phyloP scores from a whole-genome alignment of 1,140 invertebrate genomes.

The Lamellibrachia luymesi region DNA sequence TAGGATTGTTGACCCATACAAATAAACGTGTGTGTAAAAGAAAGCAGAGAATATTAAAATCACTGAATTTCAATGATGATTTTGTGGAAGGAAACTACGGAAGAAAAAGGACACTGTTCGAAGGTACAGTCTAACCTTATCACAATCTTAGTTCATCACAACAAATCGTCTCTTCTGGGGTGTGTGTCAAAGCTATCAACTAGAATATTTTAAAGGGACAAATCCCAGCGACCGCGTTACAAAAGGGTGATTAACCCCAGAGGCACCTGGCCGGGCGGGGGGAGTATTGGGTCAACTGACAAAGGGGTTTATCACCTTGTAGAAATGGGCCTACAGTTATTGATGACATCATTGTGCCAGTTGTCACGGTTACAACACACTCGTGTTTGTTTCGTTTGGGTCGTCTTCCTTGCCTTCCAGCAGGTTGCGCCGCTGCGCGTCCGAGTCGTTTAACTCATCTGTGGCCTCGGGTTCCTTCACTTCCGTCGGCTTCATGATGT shows the following conservation, averaged over 20 bases:
- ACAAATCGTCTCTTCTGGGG: background rate
- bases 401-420: background rate
- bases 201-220: background rate
- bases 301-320: background rate
- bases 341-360: too few species aligned
- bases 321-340: background rate
- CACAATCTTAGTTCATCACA: background rate
- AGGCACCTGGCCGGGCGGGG: background rate
- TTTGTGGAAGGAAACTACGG: background rate
- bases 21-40: background rate
- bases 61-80: background rate
- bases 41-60: background rate
- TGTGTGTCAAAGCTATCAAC: background rate
- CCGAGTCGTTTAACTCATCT: background rate
- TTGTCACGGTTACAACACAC: background rate
- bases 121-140: background rate
- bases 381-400: background rate
- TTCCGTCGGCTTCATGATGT: background rate
- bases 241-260: background rate
- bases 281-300: background rate
- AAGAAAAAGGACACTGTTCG: background rate
- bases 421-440: background rate
- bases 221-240: background rate
- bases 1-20: background rate
- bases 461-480: background rate